Percentiles rank a stretch among this genome's conserved stretches.
Conservation (phyloP, 2,797 vertebrate species). For the Syngnathus acus region DNA sequence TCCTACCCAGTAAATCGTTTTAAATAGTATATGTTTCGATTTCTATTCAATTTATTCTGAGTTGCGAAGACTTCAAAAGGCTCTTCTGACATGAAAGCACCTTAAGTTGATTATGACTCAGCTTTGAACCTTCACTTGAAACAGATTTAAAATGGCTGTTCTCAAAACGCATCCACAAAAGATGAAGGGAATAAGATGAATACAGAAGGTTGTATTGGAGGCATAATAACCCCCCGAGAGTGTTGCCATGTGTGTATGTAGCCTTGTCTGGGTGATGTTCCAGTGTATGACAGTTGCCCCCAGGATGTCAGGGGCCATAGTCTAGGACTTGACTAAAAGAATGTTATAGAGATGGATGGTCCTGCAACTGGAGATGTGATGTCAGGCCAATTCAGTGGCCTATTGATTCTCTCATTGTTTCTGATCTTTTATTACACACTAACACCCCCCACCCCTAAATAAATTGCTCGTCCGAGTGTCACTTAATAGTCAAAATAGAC, state of each 20-base stretch:
- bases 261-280: slow-evolving; percentile 52
- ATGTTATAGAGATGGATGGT: slow-evolving; percentile 31
- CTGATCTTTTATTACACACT: background rate
- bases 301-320: slow-evolving; percentile 34
- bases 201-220: slow-evolving; percentile 32
- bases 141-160: slow-evolving; percentile 36
- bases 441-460: too few relatives aligned
- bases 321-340: slow-evolving; percentile 29
- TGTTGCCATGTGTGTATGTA: slow-evolving; percentile 61
- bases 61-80: background rate
- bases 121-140: slow-evolving; percentile 37
- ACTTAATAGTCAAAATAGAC: slow-evolving; percentile 1
- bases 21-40: background rate
- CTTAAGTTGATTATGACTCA: slow-evolving; percentile 44
- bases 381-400: slow-evolving; percentile 38
- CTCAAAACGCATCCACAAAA: slow-evolving; percentile 44
- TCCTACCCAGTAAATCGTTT: background rate
- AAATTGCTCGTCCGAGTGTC: background rate
- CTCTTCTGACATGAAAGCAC: slow-evolving; percentile 34
- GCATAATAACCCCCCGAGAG: slow-evolving; percentile 52
- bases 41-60: background rate
- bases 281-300: slow-evolving; percentile 56
- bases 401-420: background rate
- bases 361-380: slow-evolving; percentile 38
- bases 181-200: slow-evolving; percentile 61